Conservation (phyloP, 2,888 invertebrate genomes). For the Falcaria lacertinaria region DNA sequence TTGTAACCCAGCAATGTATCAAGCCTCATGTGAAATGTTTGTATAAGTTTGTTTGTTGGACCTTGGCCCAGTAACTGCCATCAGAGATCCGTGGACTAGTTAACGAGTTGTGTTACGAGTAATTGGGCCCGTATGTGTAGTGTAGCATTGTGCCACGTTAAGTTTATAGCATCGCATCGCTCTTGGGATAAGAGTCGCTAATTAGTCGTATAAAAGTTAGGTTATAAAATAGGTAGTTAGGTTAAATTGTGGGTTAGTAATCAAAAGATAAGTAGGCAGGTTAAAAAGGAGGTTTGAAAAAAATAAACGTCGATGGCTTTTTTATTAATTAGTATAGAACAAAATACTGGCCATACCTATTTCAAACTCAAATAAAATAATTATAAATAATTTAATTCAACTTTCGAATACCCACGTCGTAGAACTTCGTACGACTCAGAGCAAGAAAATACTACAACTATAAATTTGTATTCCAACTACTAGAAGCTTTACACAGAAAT, state of each 20-base stretch:
- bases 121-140: constrained; percentile 17
- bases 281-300: too few relatives aligned
- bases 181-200: neutral
- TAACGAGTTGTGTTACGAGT: constrained; percentile 28
- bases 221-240: too few relatives aligned
- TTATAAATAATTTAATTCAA: too few relatives aligned
- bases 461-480: too few relatives aligned
- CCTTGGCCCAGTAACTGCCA: constrained; percentile 28
- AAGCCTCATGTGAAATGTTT: neutral
- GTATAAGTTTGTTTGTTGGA: constrained; percentile 6
- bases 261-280: too few relatives aligned
- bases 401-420: too few relatives aligned
- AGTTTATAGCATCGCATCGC: constrained; percentile 5
- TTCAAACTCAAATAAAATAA: too few relatives aligned
- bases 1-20: neutral
- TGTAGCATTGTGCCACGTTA: constrained; percentile 5
- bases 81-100: constrained; percentile 26
- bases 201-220: neutral
- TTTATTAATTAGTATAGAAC: neutral
- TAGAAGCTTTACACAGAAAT: too few relatives aligned
- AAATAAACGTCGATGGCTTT: too few relatives aligned
- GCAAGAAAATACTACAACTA: too few relatives aligned
- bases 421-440: too few relatives aligned
- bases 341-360: neutral
- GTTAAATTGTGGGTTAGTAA: too few relatives aligned